Percentiles rank a stretch among this genome's conserved stretches.
Evolutionary conservation across 2,113 vertebrate genomes (phyloP).

Genomic region (Martes martes): DNA sequence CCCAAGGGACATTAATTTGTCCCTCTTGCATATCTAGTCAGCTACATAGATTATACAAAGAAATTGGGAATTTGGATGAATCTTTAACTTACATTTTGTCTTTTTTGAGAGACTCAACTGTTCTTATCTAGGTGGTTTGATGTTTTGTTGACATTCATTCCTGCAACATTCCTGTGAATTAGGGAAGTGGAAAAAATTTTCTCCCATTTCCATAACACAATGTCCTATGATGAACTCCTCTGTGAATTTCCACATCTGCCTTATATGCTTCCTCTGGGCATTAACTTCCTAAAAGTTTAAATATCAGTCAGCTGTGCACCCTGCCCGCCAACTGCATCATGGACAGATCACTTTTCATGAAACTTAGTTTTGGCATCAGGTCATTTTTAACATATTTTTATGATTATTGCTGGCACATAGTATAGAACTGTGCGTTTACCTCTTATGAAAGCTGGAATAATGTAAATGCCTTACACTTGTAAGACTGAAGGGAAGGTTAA

Average conservation of each 20-base stretch:
- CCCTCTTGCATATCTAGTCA: background rate
- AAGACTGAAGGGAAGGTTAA: background rate
- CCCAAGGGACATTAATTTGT: background rate
- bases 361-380: constrained; percentile 14
- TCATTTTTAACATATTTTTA: constrained; percentile 14
- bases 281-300: constrained; percentile 44
- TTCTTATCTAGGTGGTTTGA: background rate
- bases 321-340: background rate
- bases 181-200: background rate
- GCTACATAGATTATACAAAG: background rate
- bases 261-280: background rate
- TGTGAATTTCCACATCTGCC: constrained; percentile 1
- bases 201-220: background rate
- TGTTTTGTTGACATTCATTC: background rate
- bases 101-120: background rate
- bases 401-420: constrained; percentile 27
- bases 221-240: background rate
- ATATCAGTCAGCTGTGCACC: background rate
- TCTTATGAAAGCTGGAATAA: background rate
- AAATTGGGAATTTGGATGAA: background rate
- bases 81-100: background rate
- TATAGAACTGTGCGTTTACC: background rate
- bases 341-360: background rate
- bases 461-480: background rate
- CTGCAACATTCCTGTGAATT: background rate